These are phyloP conservation scores for Ephialtes manifestator DNA, from an alignment of 2,888 invertebrate genomes.

Conservation along the genomic window DNA sequence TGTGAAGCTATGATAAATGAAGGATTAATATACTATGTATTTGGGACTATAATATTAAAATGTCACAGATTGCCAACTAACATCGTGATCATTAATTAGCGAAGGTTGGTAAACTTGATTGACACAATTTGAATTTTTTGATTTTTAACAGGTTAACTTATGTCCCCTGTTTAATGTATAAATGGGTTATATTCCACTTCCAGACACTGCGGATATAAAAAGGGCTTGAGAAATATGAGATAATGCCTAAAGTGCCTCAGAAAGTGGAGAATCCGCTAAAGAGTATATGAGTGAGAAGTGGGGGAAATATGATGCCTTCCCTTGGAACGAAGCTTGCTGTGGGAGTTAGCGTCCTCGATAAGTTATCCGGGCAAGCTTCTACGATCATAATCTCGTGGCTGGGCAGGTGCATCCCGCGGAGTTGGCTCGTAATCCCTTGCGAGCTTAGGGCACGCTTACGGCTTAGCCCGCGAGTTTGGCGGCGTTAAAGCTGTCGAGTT, in stretches of 20 bases:
- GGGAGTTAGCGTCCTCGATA: slow-evolving; percentile 66
- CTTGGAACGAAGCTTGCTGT: slow-evolving; percentile 7
- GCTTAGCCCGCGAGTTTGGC: slow-evolving; percentile 73
- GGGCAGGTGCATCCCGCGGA: slow-evolving; percentile 73
- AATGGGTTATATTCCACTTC: neutral
- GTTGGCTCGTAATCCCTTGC: slow-evolving; percentile 76
- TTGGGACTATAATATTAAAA: no score
- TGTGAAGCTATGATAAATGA: no score
- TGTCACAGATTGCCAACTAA: no score
- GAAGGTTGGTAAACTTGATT: neutral
- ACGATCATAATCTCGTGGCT: slow-evolving; percentile 73
- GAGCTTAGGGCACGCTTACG: slow-evolving; percentile 76
- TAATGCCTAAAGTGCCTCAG: neutral
- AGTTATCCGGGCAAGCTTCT: slow-evolving; percentile 71
- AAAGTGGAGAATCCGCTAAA: slow-evolving; percentile 11
- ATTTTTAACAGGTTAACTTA: neutral
- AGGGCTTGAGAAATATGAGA: neutral
- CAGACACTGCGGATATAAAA: neutral
- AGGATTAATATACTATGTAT: no score
- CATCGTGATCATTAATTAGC: no score
- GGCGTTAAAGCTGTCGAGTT: slow-evolving; percentile 74
- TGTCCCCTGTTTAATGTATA: neutral
- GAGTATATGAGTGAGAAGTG: slow-evolving; percentile 2
- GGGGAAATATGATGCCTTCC: slow-evolving; percentile 4
- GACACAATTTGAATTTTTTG: neutral